Conservation (phyloP, 2,797 vertebrate species). For the Geotria australis region DNA sequence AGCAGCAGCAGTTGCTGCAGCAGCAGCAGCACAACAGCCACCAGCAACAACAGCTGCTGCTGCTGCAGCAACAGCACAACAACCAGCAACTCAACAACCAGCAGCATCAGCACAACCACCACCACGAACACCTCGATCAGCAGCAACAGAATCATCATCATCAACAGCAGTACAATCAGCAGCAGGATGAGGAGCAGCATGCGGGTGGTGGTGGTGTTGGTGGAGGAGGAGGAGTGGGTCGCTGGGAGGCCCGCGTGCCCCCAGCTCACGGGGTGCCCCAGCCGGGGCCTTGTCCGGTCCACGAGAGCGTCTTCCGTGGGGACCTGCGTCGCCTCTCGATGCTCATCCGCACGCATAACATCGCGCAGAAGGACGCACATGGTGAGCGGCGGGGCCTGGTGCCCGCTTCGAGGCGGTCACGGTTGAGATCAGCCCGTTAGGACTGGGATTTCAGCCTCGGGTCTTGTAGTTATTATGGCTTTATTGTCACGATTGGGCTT, state of each 20-base stretch:
- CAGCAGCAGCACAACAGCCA: too few species aligned
- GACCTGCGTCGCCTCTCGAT: conserved; percentile 70
- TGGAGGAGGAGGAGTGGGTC: too few species aligned
- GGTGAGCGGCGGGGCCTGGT: conserved; percentile 22
- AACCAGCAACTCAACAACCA: conserved; percentile 52
- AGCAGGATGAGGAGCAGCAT: conserved; percentile 15
- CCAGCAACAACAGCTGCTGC: too few species aligned
- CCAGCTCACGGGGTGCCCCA: conserved; percentile 6
- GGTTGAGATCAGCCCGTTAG: too few species aligned
- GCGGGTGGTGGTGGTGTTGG: conserved; percentile 1
- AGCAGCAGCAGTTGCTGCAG: too few species aligned
- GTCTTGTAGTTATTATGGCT: too few species aligned
- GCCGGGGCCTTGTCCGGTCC: conserved; percentile 39
- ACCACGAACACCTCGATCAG: conserved; percentile 15
- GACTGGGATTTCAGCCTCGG: too few species aligned
- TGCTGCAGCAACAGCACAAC: conserved; percentile 35
- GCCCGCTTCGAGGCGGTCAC: not conserved
- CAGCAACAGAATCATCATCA: conserved; percentile 28
- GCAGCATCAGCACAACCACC: conserved; percentile 26
- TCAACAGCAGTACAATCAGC: conserved; percentile 30
- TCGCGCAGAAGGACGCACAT: conserved; percentile 72
- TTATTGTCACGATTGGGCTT: too few species aligned
- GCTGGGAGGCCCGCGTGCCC: conserved; percentile 14
- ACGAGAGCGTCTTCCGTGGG: conserved; percentile 76
- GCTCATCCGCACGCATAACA: conserved; percentile 76